A percentile compares a stretch with the other conserved stretches of the same genome.
These are phyloP conservation scores for Marronus borbonicus DNA, from an alignment of 2,888 invertebrate genomes.

Conservation along the genomic window DNA sequence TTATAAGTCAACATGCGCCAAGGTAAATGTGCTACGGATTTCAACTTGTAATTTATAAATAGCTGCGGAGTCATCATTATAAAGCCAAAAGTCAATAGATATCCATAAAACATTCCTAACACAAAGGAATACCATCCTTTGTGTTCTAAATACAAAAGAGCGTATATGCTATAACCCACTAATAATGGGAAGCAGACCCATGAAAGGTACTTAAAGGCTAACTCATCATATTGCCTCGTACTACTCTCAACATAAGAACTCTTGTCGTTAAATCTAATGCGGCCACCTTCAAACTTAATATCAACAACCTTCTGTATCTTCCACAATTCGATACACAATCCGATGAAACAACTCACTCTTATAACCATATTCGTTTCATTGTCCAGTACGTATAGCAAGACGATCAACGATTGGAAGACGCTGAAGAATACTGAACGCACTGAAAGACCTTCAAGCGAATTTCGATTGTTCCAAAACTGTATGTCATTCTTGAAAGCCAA, in stretches of 20 bases:
- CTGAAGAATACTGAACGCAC: constrained; percentile 99
- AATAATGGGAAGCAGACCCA: constrained; percentile 97
- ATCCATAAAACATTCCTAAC: constrained; percentile 97
- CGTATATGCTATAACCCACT: constrained; percentile 94
- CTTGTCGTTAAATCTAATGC: constrained; percentile 90
- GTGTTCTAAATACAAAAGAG: constrained; percentile 95
- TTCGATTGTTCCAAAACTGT: constrained; percentile 99
- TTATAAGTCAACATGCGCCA: constrained; percentile 99
- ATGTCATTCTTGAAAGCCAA: constrained; percentile 99
- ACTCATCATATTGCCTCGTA: constrained; percentile 93
- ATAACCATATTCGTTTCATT: constrained; percentile 99
- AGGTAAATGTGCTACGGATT: constrained; percentile 98
- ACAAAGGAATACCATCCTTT: constrained; percentile 99
- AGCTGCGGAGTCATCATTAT: constrained; percentile 99
- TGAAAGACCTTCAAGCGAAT: constrained; percentile 96
- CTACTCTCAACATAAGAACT: constrained; percentile 96
- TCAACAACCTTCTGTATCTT: constrained; percentile 98
- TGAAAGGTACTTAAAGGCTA: constrained; percentile 97
- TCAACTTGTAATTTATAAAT: constrained; percentile 99
- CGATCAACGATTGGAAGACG: constrained; percentile 96
- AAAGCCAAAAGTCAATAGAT: constrained; percentile 97
- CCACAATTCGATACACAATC: constrained; percentile 97
- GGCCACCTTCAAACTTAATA: constrained; percentile 86
- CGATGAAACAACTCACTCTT: constrained; percentile 93
- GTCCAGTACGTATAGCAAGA: constrained; percentile 96